Evolutionary conservation across 2,888 invertebrate genomes (phyloP).

Genomic region (Mesochorus sp.): DNA sequence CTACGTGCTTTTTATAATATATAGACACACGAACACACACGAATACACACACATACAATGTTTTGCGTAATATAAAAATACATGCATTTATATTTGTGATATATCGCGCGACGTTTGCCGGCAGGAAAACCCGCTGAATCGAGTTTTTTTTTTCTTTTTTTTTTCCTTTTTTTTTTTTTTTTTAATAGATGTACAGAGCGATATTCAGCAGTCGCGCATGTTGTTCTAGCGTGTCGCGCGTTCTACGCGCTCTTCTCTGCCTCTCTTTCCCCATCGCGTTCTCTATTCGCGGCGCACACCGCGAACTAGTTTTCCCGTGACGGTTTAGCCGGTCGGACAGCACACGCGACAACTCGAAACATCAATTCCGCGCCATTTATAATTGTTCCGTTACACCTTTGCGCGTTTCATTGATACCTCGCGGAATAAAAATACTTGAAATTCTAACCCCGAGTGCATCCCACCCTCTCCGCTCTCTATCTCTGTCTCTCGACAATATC

Average conservation of each 20-base stretch:
- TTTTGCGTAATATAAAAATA: not conserved
- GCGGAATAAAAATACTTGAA: too few species aligned
- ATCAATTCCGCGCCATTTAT: not conserved
- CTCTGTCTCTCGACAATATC: too few species aligned
- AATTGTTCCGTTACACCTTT: not conserved
- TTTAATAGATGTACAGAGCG: conserved; percentile 49
- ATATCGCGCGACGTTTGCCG: not conserved
- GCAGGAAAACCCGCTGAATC: conserved; percentile 48
- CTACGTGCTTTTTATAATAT: not conserved
- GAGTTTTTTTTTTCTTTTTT: conserved; percentile 12
- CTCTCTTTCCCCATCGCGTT: conserved; percentile 33
- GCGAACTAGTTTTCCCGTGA: conserved; percentile 58
- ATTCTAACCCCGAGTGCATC: too few species aligned
- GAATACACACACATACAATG: conserved; percentile 9
- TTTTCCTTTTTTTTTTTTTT: not conserved
- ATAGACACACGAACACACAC: not conserved
- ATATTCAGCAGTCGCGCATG: conserved; percentile 57
- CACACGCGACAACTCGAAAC: conserved; percentile 30
- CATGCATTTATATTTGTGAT: not conserved
- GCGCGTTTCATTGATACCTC: not conserved
- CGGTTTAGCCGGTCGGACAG: conserved; percentile 56
- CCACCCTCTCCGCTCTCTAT: too few species aligned
- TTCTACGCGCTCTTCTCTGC: conserved; percentile 35
- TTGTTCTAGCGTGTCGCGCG: conserved; percentile 56
- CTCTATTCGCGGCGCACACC: conserved; percentile 27